A percentile compares a stretch with the other conserved stretches of the same genome.
These are phyloP conservation scores for Dasysyrphus tricinctus DNA, from an alignment of 2,888 invertebrate species.

Conservation along the genomic window DNA sequence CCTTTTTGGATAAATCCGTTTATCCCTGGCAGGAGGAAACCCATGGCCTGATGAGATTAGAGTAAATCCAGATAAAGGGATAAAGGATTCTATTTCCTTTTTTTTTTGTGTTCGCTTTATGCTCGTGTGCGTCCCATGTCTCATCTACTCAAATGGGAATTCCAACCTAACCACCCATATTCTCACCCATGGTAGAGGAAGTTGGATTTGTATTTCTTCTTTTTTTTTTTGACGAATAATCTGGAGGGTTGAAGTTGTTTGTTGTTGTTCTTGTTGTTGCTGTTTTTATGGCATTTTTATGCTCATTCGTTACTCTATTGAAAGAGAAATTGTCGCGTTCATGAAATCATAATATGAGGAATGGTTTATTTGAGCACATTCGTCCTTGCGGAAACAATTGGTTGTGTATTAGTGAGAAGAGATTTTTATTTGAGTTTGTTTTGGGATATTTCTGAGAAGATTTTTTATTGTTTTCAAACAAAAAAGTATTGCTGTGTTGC, in stretches of 20 bases:
- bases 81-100: slow-evolving; percentile 80
- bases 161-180: background rate
- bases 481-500: slow-evolving; percentile 45
- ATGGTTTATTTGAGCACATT: background rate
- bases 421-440: background rate
- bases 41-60: slow-evolving; percentile 83
- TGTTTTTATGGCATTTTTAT: slow-evolving; percentile 31
- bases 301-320: slow-evolving; percentile 32
- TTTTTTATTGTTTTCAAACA: slow-evolving; percentile 44
- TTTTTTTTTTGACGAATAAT: slow-evolving; percentile 23
- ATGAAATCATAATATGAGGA: slow-evolving; percentile 31
- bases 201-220: background rate
- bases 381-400: slow-evolving; percentile 39
- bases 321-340: slow-evolving; percentile 34
- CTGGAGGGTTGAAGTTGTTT: slow-evolving; percentile 38
- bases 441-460: background rate
- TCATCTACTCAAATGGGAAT: slow-evolving; percentile 3
- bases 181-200: slow-evolving; percentile 40
- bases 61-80: slow-evolving; percentile 84
- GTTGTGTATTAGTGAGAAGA: slow-evolving; percentile 2
- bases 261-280: background rate
- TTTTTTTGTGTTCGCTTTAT: background rate
- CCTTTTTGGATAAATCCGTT: slow-evolving; percentile 79
- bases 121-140: slow-evolving; percentile 31
- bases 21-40: slow-evolving; percentile 77